phyloP scores from a whole-genome alignment of 2,113 vertebrate genomes.

The Hydropotes inermis region DNA sequence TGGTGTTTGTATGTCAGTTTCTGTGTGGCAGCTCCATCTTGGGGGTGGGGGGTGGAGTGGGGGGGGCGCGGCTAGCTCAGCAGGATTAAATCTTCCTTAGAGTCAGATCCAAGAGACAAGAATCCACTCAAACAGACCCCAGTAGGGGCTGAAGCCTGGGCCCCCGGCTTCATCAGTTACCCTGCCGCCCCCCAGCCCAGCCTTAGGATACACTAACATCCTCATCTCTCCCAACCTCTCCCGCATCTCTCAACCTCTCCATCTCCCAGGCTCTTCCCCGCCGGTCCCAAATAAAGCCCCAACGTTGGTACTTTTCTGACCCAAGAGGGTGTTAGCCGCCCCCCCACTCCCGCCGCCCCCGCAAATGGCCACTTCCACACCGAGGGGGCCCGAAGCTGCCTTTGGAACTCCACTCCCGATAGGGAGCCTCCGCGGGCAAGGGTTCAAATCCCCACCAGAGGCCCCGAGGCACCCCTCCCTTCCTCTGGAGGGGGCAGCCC shows the following conservation, averaged over 20 bases:
- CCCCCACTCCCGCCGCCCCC: too few relatives aligned
- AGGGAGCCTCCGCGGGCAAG: background rate
- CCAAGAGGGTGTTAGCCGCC: background rate
- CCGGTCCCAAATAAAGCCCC: background rate
- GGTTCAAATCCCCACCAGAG: background rate
- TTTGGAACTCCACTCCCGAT: background rate
- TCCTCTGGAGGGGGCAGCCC: background rate
- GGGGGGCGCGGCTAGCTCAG: background rate
- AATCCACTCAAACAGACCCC: background rate
- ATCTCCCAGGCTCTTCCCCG: background rate
- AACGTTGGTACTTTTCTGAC: background rate
- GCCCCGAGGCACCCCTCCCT: background rate
- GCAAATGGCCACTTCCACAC: background rate
- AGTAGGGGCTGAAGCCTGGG: background rate
- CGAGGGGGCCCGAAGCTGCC: background rate
- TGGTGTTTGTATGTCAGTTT: conserved; percentile 20
- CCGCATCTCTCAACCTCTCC: background rate
- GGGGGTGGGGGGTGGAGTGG: too few relatives aligned
- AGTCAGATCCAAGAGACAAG: background rate
- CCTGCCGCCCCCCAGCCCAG: background rate
- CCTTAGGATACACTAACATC: background rate
- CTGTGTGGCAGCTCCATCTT: conserved; percentile 21
- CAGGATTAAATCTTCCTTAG: background rate
- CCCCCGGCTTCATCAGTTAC: background rate
- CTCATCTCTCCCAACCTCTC: background rate